Base-by-base conservation (phyloP, 2,797 vertebrate genomes). In the Sylvilagus floridanus region DNA sequence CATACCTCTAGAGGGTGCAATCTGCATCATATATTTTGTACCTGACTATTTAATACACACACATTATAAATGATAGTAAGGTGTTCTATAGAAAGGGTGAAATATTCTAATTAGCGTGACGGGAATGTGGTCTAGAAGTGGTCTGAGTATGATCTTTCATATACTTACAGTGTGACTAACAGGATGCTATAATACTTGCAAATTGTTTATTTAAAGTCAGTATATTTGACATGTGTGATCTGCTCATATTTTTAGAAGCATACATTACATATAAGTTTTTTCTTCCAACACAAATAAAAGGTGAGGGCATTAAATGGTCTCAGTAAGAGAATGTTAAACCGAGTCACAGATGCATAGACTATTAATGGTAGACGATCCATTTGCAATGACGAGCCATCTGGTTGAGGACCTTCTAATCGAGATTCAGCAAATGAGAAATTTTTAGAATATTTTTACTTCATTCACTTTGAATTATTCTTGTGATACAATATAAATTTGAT, bases 171-270 rank as follows among this genome's bases (percentile, higher is more conserved):
- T 54, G 57, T 65, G 50, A 52, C 6, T 24, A 71, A 87, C 5
- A 52, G 32, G 16, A 69, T 77, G 7, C 16, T 66, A 66, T 1
- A 82, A 72, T 28, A 16, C 54, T 57, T 57, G 54, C 4, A 35
- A 12, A 88, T 54, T 66, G 35, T 63, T 81, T 28, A 72, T 54
- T 92, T 96, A 89, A 57, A 86, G 76, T 87, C 66, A 28, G 24
- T 66, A 76, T 14, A 37, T 76, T 69, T 69, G 5, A 35, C 42
- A 37, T 66, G 21, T 78, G 12, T 68, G 50, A 78, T 1, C 30
- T 69, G 78, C 66, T 84, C 2, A 19, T 54, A 35, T 54, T 54
- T 47, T 47, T 9, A 35, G 52, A 57, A 66, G 19, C 14, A 60
- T 92, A n/a, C 0, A 52, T 90, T 87, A 71, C n/a, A 84, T 5